Evolutionary conservation across 2,888 invertebrate species (phyloP), one percentile per base, ranked within the genome.

Genomic region (Cephalotes varians): DNA sequence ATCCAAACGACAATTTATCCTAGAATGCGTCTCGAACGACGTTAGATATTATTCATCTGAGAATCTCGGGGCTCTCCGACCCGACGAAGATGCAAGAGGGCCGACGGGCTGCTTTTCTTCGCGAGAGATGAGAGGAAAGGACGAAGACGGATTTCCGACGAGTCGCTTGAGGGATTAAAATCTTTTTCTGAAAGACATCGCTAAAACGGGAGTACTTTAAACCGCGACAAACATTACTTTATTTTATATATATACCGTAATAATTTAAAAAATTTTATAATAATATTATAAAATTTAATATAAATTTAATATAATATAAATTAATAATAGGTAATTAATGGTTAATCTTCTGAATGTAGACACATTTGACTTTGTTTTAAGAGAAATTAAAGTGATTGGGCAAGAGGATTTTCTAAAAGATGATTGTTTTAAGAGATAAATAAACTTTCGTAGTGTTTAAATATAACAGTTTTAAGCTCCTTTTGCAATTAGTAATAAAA

Each of bases 41-140:
- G 77, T 56, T 56, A 71, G 77, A 79, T 79, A 79, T 79, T 79
- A 79, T 79, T 79, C 77, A 79, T 79, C 77, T 56, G 71, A 79
- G 71, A 71, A 79, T 71, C 71, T 71, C 62, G 18, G 49, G 37
- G 12, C 56, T 67, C 56, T 9, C 44, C 44, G 56, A 77, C 44
- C 77, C 56, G 54, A 76, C 74, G 37, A 51, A 65, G 51, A 67
- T 34, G 31, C 77, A 40, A 40, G 65, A 67, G 77, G 54, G 4
- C 49, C 76, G 76, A 60, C 67, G 67, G 47, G 67, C 71, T 34
- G 77, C 77, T 79, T 71, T 71, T 71, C 77, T 71, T 31, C 71
- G 25, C 76, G 71, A 44, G 28, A 76, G 40, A 54, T 21, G 67
- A 40, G 56, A 69, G 54, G 58, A 69, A 79, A 71, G 54, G 77